Base-by-base conservation (phyloP, 2,888 invertebrate species). In the Mycogona germanica region DNA sequence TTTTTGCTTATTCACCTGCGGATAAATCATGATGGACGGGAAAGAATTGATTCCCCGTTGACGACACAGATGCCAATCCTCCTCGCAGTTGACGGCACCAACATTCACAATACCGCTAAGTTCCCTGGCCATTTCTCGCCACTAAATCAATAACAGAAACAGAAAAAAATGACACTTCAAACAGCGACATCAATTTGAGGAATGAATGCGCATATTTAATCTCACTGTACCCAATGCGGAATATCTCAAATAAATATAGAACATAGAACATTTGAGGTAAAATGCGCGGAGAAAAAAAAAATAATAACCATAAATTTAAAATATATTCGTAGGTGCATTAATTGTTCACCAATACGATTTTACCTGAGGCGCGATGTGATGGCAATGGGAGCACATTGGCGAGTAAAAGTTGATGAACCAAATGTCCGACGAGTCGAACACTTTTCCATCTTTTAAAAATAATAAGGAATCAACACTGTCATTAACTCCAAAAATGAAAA, bases 331-430 rank as follows among this genome's bases (percentile, higher is more conserved):
- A 12, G 12, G 35, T 12, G 35, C n/a, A 12, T 35, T 35, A 35
- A 35, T 12, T 35, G 12, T 35, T n/a, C n/a, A 12, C n/a, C 35
- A n/a, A 35, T 41, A 14, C 14, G 25, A 17, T 64, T 69, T 65
- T 62, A 74, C 73, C 45, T 78, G 76, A 7, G 87, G 85, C 2
- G 85, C 87, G 61, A 89, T 72, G 58, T 77, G 77, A 67, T 88
- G 87, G 65, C 89, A 91, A 61, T 88, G 88, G 21, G 82, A 81
- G 65, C 89, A 89, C 66, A 81, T 80, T 2, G 88, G 84, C 1
- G 87, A 87, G 70, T 89, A 91, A 68, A 84, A 89, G 70, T 89
- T 89, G 56, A 91, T 76, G 67, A 89, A 87, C 82, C 88, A 84
- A 29, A 81, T 76, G 57, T 82, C 83, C 51, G 78, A 78, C 30